Base-by-base conservation (phyloP, 2,888 invertebrate genomes). In the Idaea dimidiata region DNA sequence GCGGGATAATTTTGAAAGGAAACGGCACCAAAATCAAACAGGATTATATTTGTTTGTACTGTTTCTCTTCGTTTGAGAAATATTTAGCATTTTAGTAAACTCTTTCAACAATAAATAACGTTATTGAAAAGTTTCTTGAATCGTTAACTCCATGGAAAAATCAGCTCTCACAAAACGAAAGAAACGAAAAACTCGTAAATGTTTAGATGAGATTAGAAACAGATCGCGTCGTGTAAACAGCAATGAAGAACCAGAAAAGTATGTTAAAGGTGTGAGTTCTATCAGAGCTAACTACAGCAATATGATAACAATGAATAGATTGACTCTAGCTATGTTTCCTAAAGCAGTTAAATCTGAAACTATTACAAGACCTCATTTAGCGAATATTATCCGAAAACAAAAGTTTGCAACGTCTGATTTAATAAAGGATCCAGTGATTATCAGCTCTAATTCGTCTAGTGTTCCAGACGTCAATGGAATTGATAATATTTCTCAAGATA, bases 281-380 rank as follows among this genome's bases (percentile, higher is more conserved):
- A 18, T 17, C 54, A 56, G 18, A 10, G 10, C 24, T 62, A 55
- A 31, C 56, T 54, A 17, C 33, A 73, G 67, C 59, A 77, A 80
- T 62, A 77, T 73, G 59, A 73, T 90, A 59, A 87, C 88, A 60
- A 75, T 72, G 53, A 79, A 84, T 65, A 81, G 89, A 24, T 72
- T 91, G 64, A 89, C 88, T 63, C 74, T 91, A 65, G 74, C 78
- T 59, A 79, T 85, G 74, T 84, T 87, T 69, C 82, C 84, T 17
- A 91, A 88, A 69, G 81, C 85, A 24, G 76, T 90, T 63, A 74
- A 77, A 69, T 90, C 91, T 16, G 84, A 89, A 79, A 91, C 89
- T 43, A 77, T 89, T 65, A 88, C 86, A 17, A 82, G 91, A 64
- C 74, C 83, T 32, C 56, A 73, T 18, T 68, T 83, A 59, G 68